A percentile compares a stretch with the other conserved stretches of the same genome.
These are phyloP conservation scores for Peromyscus nudipes DNA, from an alignment of 2,797 vertebrate genomes.

Conservation along the genomic window DNA sequence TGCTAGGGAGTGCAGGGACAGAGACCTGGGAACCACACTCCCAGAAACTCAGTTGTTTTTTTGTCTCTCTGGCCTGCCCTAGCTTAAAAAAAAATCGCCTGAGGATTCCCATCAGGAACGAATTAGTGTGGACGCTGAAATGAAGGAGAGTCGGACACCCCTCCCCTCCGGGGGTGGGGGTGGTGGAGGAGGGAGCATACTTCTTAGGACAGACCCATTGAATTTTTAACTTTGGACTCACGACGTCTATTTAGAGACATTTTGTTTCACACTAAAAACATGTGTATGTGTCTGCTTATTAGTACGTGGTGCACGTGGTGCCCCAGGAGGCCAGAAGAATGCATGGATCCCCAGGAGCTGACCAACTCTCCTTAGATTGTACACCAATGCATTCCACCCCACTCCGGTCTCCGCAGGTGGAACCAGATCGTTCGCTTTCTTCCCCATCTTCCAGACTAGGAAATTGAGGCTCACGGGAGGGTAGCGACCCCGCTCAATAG, in stretches of 20 bases:
- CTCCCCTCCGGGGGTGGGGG: too few species aligned
- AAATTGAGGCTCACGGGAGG: conserved; percentile 37
- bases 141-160: too few species aligned
- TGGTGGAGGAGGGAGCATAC: neutral
- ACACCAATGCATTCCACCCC: neutral
- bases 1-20: rapidly evolving
- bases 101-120: neutral
- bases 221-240: neutral
- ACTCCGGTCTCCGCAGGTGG: neutral
- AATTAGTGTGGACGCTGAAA: rapidly evolving
- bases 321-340: neutral
- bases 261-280: neutral
- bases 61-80: neutral
- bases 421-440: too few species aligned
- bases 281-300: neutral
- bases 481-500: neutral
- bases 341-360: neutral
- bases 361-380: neutral
- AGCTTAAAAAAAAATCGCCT: neutral
- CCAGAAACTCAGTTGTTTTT: neutral
- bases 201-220: neutral
- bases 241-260: neutral
- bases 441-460: conserved; percentile 46
- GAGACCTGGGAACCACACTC: neutral
- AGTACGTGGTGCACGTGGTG: neutral